Percentiles rank a stretch among this genome's conserved stretches.
phyloP scores from a whole-genome alignment of 2,888 invertebrate species.

The Abrostola triplasia region DNA sequence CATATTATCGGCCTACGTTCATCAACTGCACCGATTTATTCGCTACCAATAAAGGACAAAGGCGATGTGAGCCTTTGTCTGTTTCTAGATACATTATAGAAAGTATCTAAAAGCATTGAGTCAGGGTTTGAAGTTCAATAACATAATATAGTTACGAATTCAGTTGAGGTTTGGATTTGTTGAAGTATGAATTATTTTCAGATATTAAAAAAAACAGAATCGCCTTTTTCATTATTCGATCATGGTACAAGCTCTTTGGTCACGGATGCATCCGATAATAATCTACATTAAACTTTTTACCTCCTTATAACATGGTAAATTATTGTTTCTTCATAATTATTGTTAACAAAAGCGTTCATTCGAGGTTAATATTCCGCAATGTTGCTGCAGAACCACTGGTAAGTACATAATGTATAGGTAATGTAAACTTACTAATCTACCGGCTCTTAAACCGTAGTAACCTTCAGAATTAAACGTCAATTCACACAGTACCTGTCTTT shows the following conservation, averaged over 20 bases:
- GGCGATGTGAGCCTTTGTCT: slow-evolving; percentile 40
- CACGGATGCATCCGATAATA: no score
- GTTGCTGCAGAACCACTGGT: background rate
- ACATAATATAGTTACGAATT: background rate
- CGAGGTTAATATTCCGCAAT: background rate
- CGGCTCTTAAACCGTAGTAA: slow-evolving; percentile 25
- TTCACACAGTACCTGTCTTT: background rate
- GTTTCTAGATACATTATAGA: slow-evolving; percentile 13
- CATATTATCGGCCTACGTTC: slow-evolving; percentile 45
- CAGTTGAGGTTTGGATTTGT: no score
- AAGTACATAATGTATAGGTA: background rate
- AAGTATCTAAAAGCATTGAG: background rate
- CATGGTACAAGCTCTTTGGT: no score
- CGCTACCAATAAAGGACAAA: slow-evolving; percentile 36
- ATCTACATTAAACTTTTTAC: no score
- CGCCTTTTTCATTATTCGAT: no score
- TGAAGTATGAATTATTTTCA: no score
- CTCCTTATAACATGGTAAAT: no score
- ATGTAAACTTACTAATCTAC: slow-evolving; percentile 25
- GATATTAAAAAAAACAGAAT: no score
- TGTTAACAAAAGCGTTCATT: background rate
- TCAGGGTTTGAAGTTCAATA: background rate
- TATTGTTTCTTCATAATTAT: background rate
- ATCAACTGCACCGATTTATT: slow-evolving; percentile 42
- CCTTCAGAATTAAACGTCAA: slow-evolving; percentile 22